Conservation (phyloP, 2,797 vertebrate genomes). For the Amniataba percoides region DNA sequence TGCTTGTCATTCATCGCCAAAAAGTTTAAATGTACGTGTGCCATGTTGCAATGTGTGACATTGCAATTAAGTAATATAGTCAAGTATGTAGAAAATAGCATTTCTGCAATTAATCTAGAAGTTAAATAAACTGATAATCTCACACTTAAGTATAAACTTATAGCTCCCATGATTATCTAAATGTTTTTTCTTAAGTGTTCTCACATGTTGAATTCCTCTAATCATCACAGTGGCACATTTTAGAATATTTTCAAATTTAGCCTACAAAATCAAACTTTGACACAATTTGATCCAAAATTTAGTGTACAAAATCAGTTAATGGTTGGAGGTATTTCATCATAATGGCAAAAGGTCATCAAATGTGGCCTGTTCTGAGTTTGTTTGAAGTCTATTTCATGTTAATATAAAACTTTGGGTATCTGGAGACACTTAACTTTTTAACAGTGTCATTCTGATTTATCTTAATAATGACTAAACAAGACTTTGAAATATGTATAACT, state of each 20-base stretch:
- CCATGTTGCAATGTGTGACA: too few relatives aligned
- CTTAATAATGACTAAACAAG: neutral
- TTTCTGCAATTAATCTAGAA: neutral
- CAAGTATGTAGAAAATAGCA: neutral
- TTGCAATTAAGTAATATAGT: neutral
- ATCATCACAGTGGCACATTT: neutral
- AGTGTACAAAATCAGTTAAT: neutral
- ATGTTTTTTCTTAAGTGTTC: neutral
- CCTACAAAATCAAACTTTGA: too few relatives aligned
- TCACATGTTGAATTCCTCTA: neutral
- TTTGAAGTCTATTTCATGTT: neutral
- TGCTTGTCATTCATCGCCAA: neutral
- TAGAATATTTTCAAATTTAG: neutral
- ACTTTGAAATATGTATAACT: neutral
- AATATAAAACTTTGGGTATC: slow-evolving; percentile 1
- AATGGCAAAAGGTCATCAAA: neutral
- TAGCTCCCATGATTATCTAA: neutral
- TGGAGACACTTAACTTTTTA: neutral
- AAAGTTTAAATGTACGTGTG: slow-evolving; percentile 25
- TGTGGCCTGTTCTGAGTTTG: neutral
- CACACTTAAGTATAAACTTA: neutral
- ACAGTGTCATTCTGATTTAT: neutral
- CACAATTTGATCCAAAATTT: too few relatives aligned
- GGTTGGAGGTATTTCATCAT: neutral
- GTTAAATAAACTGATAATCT: neutral